Conservation (phyloP, 2,888 invertebrate genomes). For the Anarsia innoxiella region DNA sequence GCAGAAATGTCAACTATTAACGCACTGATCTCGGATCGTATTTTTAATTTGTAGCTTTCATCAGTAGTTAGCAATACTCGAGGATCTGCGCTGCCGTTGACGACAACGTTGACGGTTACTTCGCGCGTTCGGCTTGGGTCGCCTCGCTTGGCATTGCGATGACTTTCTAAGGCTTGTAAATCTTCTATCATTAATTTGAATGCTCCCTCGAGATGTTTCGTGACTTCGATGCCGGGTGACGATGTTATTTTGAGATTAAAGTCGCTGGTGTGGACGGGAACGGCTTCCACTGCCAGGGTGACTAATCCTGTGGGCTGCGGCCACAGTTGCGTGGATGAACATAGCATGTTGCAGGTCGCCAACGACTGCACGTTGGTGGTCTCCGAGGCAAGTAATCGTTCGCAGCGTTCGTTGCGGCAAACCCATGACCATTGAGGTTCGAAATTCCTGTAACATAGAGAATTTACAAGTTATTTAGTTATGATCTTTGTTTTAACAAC, state of each 20-base stretch:
- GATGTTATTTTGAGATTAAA: slow-evolving; percentile 60
- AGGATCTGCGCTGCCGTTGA: slow-evolving; percentile 70
- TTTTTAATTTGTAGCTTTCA: slow-evolving; percentile 82
- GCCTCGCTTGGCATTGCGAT: slow-evolving; percentile 38
- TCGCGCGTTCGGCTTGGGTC: slow-evolving; percentile 53
- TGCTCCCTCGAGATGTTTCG: slow-evolving; percentile 61
- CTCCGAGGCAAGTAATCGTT: slow-evolving; percentile 66
- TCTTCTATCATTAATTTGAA: slow-evolving; percentile 70
- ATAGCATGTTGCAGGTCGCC: slow-evolving; percentile 85
- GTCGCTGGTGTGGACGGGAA: slow-evolving; percentile 72
- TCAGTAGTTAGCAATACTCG: slow-evolving; percentile 80
- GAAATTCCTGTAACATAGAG: slow-evolving; percentile 48
- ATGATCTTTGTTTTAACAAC: too few species aligned
- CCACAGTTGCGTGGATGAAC: slow-evolving; percentile 85
- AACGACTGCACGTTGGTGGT: slow-evolving; percentile 73
- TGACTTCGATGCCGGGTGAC: slow-evolving; percentile 49
- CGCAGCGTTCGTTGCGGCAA: slow-evolving; percentile 82
- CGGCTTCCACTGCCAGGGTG: slow-evolving; percentile 78
- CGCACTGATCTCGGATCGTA: slow-evolving; percentile 63
- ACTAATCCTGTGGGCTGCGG: slow-evolving; percentile 85
- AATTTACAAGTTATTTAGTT: too few species aligned
- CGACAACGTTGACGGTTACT: slow-evolving; percentile 66
- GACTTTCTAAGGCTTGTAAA: slow-evolving; percentile 62
- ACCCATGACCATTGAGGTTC: slow-evolving; percentile 85
- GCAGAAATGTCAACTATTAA: slow-evolving; percentile 79